phyloP scores from a whole-genome alignment of 2,113 vertebrate species.

The Pluvialis apricaria region DNA sequence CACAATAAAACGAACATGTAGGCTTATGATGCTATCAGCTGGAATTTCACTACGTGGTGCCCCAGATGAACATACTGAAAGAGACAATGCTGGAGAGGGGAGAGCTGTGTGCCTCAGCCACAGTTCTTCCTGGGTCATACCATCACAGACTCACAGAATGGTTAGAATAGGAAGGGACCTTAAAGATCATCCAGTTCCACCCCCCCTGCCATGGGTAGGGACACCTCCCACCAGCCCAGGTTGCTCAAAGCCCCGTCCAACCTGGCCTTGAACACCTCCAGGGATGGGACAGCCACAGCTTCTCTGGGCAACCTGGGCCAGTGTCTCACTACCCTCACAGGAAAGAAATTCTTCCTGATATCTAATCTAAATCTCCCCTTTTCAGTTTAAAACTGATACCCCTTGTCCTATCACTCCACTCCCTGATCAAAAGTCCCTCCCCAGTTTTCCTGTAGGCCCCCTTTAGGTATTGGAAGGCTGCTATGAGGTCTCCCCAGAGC shows the following conservation, averaged over 20 bases:
- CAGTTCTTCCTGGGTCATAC: not conserved
- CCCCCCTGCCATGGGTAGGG: not conserved
- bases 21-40: not conserved
- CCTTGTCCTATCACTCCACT: not conserved
- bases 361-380: not conserved
- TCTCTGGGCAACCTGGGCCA: not conserved
- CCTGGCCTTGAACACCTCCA: not conserved
- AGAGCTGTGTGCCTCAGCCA: not conserved
- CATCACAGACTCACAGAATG: no score
- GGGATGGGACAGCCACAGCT: not conserved
- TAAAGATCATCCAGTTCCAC: not conserved
- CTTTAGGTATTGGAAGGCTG: not conserved
- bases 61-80: not conserved
- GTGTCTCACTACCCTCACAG: not conserved
- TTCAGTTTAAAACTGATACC: not conserved
- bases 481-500: not conserved
- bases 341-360: not conserved
- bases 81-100: not conserved
- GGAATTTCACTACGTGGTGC: not conserved
- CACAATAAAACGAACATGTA: not conserved
- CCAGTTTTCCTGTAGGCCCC: not conserved
- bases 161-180: not conserved
- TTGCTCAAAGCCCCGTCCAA: not conserved
- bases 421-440: not conserved
- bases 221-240: not conserved